Percentiles rank a stretch among this genome's conserved stretches.
Conservation (phyloP, 2,888 invertebrate species). For the Steinernema carpocapsae region DNA sequence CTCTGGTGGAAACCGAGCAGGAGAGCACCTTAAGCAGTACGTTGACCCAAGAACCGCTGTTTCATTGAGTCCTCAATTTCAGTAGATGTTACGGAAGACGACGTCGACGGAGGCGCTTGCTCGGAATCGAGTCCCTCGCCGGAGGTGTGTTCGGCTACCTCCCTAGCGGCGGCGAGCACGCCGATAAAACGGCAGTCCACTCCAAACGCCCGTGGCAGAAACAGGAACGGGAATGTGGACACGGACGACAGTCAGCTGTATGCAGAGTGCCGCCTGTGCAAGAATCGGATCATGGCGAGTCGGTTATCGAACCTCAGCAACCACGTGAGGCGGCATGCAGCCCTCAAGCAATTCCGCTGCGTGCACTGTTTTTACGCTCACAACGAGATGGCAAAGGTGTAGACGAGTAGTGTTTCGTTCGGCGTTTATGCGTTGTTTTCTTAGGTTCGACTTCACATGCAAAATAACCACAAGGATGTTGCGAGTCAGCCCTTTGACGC, state of each 20-base stretch:
- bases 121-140: constrained; percentile 28
- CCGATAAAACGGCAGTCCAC: constrained; percentile 33
- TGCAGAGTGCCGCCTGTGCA: constrained; percentile 47
- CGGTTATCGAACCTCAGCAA: constrained; percentile 54
- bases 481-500: constrained; percentile 49
- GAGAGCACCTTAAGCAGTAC: constrained; percentile 19
- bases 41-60: neutral
- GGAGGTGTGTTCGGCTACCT: neutral
- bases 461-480: constrained; percentile 55
- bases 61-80: neutral
- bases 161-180: neutral
- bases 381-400: constrained; percentile 58
- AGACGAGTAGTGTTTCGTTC: neutral
- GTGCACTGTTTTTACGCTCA: constrained; percentile 57
- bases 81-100: constrained; percentile 25
- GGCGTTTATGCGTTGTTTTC: neutral
- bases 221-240: constrained; percentile 8
- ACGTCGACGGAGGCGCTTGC: constrained; percentile 15
- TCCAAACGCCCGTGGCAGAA: constrained; percentile 35
- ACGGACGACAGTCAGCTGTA: constrained; percentile 45
- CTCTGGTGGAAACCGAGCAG: neutral
- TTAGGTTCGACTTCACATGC: constrained; percentile 59
- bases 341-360: constrained; percentile 58
- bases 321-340: constrained; percentile 58
- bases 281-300: constrained; percentile 52